Evolutionary conservation across 2,113 vertebrate species (phyloP).

Genomic region (Thryonomys swinderianus): DNA sequence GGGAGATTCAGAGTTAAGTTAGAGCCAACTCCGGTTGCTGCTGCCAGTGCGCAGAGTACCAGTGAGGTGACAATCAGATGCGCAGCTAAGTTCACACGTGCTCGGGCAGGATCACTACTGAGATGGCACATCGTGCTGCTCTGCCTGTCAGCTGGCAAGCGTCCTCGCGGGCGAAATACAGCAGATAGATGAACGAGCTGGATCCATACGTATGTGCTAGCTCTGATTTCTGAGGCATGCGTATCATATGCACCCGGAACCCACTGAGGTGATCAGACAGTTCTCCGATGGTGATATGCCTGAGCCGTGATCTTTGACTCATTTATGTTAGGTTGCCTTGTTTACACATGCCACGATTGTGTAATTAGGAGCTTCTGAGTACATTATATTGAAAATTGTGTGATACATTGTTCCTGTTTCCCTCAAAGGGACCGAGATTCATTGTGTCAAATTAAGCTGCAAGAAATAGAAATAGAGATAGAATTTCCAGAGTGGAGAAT

Average conservation of each 20-base stretch:
- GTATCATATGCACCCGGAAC: not conserved
- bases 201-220: not conserved
- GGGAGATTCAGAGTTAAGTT: slow-evolving; percentile 33
- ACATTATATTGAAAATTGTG: not conserved
- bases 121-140: slow-evolving; percentile 47
- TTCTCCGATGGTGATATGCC: not conserved
- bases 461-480: not conserved
- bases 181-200: not conserved
- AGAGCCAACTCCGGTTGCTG: not conserved
- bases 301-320: not conserved
- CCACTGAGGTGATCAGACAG: not conserved
- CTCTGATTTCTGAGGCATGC: not conserved
- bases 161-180: not conserved
- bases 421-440: not conserved
- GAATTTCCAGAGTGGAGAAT: not conserved
- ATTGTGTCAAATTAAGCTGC: slow-evolving; percentile 15
- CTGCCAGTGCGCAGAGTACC: slow-evolving; percentile 23
- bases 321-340: not conserved
- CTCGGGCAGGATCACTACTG: not conserved
- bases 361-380: not conserved
- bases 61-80: slow-evolving; percentile 42
- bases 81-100: slow-evolving; percentile 46
- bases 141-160: slow-evolving; percentile 51
- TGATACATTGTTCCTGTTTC: not conserved
- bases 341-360: not conserved